Percentiles rank a stretch among this genome's conserved stretches.
phyloP scores from a whole-genome alignment of 1,140 invertebrate species.

The Druon quercuslanigerum region DNA sequence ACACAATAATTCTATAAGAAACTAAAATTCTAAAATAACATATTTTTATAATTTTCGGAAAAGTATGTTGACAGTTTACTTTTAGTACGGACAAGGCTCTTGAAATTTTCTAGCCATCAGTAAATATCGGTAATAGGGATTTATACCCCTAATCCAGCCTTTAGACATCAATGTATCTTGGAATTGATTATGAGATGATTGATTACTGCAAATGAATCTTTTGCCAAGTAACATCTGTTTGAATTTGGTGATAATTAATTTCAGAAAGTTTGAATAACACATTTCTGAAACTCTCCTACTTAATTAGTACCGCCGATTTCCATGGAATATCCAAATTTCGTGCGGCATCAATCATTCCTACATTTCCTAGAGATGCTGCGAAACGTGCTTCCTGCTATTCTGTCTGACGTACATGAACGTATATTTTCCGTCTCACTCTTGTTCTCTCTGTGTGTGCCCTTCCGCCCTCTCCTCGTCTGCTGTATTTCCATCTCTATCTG shows the following conservation, averaged over 20 bases:
- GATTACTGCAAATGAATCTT: constrained; percentile 19
- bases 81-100: too few relatives aligned
- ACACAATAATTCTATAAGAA: too few relatives aligned
- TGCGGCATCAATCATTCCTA: constrained; percentile 48
- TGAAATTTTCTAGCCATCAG: too few relatives aligned
- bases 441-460: constrained; percentile 7
- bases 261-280: neutral
- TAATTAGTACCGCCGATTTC: constrained; percentile 37
- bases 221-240: constrained; percentile 16
- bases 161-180: too few relatives aligned
- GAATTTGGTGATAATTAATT: constrained; percentile 14
- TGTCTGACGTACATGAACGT: constrained; percentile 16
- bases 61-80: too few relatives aligned
- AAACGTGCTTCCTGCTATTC: constrained; percentile 33
- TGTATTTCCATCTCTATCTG: constrained; percentile 10
- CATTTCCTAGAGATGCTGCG: constrained; percentile 44
- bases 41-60: too few relatives aligned
- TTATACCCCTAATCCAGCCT: too few relatives aligned
- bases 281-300: constrained; percentile 15
- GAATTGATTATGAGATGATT: neutral
- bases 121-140: too few relatives aligned
- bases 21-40: too few relatives aligned
- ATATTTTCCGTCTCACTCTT: constrained; percentile 15
- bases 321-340: constrained; percentile 46
- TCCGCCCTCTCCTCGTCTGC: neutral